phyloP scores from a whole-genome alignment of 2,113 vertebrate species.

The Hyperopisus bebe region DNA sequence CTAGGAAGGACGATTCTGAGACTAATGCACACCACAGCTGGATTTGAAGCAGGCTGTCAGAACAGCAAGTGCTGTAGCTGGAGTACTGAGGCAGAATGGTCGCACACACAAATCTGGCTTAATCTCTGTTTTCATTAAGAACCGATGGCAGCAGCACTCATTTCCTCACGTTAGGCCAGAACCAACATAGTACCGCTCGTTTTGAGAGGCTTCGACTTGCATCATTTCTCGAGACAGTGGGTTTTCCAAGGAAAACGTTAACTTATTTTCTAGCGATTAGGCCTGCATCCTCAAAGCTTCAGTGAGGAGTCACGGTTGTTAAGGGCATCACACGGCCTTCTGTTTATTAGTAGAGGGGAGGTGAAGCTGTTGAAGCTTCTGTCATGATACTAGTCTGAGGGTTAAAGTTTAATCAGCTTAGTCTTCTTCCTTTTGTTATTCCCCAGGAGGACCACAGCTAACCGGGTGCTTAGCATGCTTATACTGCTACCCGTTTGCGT shows the following conservation, averaged over 20 bases:
- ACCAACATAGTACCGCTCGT: neutral
- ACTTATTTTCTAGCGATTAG: neutral
- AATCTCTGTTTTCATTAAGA: slow-evolving; percentile 55
- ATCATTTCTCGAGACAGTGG: neutral
- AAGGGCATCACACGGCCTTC: neutral
- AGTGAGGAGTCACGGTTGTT: neutral
- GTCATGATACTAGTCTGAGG: neutral
- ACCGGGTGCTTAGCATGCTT: neutral
- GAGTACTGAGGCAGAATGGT: slow-evolving; percentile 20
- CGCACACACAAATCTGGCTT: slow-evolving; percentile 33
- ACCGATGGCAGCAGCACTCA: slow-evolving; percentile 19
- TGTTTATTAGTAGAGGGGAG: neutral
- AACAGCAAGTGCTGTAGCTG: neutral
- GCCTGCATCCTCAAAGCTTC: neutral
- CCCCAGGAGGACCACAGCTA: neutral
- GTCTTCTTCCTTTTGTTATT: neutral
- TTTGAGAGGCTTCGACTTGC: neutral
- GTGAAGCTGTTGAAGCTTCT: neutral
- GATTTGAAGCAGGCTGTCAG: slow-evolving; percentile 6
- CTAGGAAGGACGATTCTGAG: neutral
- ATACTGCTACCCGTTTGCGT: neutral
- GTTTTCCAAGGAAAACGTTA: neutral
- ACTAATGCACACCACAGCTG: neutral
- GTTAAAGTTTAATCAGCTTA: neutral
- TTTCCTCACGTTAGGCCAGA: neutral